Evolutionary conservation across 1,140 invertebrate genomes (phyloP).

Genomic region (Heliconius hermathena): DNA sequence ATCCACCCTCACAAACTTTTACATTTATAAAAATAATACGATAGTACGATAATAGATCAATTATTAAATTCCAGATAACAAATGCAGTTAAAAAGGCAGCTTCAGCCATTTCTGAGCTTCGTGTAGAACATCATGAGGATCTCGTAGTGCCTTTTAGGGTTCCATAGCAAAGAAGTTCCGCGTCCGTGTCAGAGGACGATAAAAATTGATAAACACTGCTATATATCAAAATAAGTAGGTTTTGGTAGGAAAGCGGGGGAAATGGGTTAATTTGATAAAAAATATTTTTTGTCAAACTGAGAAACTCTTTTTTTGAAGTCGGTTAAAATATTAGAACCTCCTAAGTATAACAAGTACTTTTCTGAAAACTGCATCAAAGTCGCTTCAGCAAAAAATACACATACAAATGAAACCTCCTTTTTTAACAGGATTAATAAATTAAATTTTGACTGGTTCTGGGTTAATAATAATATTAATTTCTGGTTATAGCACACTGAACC

Average conservation of each 20-base stretch:
- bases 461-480: too few relatives aligned
- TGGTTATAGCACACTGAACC: too few relatives aligned
- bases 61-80: constrained; percentile 18
- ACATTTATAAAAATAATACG: neutral
- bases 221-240: neutral
- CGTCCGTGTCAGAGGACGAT: constrained; percentile 50
- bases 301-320: too few relatives aligned
- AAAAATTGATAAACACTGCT: constrained; percentile 26
- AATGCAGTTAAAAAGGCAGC: constrained; percentile 84
- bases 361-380: too few relatives aligned
- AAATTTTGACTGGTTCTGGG: too few relatives aligned
- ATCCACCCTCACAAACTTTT: too few relatives aligned
- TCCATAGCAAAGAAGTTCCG: constrained; percentile 63
- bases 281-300: too few relatives aligned
- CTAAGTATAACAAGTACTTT: too few relatives aligned
- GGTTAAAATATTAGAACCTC: too few relatives aligned
- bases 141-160: constrained; percentile 90
- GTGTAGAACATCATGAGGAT: constrained; percentile 91
- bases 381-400: too few relatives aligned
- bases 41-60: neutral
- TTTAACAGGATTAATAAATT: too few relatives aligned
- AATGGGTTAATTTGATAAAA: constrained; percentile 9
- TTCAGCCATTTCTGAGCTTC: constrained; percentile 86
- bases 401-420: too few relatives aligned
- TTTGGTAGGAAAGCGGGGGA: neutral